Conservation (phyloP, 1,140 invertebrate genomes). For the Aphaenogaster rudis region DNA sequence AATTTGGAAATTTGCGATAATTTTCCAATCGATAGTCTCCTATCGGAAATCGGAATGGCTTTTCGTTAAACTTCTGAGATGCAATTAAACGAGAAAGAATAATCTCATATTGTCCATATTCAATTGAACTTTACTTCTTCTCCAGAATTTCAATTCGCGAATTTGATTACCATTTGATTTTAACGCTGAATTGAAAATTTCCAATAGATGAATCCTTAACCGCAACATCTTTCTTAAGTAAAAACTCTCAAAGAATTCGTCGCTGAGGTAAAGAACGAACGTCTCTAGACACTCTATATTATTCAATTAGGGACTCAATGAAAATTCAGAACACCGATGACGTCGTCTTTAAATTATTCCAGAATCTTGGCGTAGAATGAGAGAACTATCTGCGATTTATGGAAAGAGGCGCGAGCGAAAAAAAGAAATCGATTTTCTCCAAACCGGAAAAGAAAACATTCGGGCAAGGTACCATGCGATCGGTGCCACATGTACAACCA, state of each 20-base stretch:
- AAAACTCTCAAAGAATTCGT: constrained; percentile 25
- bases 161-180: constrained; percentile 20
- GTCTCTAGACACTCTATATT: background rate
- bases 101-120: constrained; percentile 45
- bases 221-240: background rate
- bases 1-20: constrained; percentile 2
- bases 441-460: constrained; percentile 3
- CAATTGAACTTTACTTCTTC: constrained; percentile 22
- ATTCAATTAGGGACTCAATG: background rate
- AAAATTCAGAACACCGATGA: constrained; percentile 1
- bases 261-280: constrained; percentile 4
- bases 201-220: constrained; percentile 2
- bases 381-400: constrained; percentile 9
- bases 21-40: constrained; percentile 26
- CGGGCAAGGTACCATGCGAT: background rate
- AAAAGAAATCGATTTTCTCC: constrained; percentile 51
- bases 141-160: constrained; percentile 11
- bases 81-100: constrained; percentile 36
- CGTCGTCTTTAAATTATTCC: constrained; percentile 64
- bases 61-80: constrained; percentile 29
- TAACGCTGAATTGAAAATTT: background rate
- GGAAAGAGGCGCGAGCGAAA: background rate
- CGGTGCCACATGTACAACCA: constrained; percentile 33
- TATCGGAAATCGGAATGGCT: constrained; percentile 17
- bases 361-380: constrained; percentile 11